Conservation (phyloP, 2,797 vertebrate species). For the Champsocephalus gunnari region DNA sequence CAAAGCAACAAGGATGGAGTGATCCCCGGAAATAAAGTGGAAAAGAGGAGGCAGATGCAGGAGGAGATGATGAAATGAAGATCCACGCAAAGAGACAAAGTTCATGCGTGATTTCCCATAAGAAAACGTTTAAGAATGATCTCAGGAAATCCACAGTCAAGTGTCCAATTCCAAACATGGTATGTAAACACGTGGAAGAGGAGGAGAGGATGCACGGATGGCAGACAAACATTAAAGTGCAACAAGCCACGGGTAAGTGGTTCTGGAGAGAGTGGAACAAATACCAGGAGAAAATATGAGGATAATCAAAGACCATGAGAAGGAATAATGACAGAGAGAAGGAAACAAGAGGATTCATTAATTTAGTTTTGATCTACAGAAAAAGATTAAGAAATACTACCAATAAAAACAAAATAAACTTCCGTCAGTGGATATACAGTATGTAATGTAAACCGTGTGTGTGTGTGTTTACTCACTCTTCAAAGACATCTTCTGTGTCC, state of each 20-base stretch:
- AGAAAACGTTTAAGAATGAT: conserved; percentile 56
- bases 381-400: conserved; percentile 17
- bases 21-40: conserved; percentile 30
- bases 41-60: conserved; percentile 32
- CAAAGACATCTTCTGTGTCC: conserved; percentile 98
- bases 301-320: conserved; percentile 26
- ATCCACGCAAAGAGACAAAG: conserved; percentile 60
- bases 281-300: conserved; percentile 44
- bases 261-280: conserved; percentile 66
- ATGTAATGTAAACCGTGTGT: background rate
- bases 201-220: conserved; percentile 15
- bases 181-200: conserved; percentile 16
- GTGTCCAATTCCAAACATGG: conserved; percentile 14
- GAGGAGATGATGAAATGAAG: conserved; percentile 70
- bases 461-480: conserved; percentile 89
- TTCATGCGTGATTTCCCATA: conserved; percentile 46
- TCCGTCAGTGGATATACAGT: background rate
- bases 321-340: conserved; percentile 37
- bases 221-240: conserved; percentile 57
- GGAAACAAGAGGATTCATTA: conserved; percentile 46
- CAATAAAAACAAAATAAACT: background rate
- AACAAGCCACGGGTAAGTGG: conserved; percentile 72
- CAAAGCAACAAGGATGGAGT: conserved; percentile 25
- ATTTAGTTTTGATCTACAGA: conserved; percentile 38
- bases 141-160: conserved; percentile 23